These are phyloP conservation scores for Hylaeus anthracinus DNA, from an alignment of 1,140 invertebrate species.

Conservation along the genomic window DNA sequence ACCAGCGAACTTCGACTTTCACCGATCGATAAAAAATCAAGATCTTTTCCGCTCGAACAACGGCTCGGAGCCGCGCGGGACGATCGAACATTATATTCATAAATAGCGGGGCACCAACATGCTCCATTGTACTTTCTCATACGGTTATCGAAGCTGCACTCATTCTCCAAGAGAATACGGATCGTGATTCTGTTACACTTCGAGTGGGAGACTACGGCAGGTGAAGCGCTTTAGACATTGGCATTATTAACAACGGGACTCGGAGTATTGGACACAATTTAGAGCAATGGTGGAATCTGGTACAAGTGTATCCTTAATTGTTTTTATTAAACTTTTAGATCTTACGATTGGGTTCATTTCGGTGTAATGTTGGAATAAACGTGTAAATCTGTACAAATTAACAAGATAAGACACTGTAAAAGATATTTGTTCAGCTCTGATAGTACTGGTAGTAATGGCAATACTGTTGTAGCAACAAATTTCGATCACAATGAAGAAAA, in stretches of 20 bases:
- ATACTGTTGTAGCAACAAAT: no score
- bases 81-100: slow-evolving; percentile 52
- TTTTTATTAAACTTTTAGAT: no score
- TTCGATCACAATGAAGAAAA: no score
- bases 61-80: slow-evolving; percentile 15
- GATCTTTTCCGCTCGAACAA: slow-evolving; percentile 43
- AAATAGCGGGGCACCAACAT: slow-evolving; percentile 36
- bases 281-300: no score
- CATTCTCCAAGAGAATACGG: slow-evolving; percentile 24
- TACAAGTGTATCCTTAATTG: no score
- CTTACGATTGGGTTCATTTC: no score
- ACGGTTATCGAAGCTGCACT: slow-evolving; percentile 23
- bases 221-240: slow-evolving; percentile 10
- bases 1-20: slow-evolving; percentile 46
- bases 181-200: slow-evolving; percentile 18
- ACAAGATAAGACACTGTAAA: no score
- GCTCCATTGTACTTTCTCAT: slow-evolving; percentile 44
- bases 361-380: no score
- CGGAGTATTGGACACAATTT: no score
- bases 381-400: no score
- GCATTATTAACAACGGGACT: not conserved
- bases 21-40: slow-evolving; percentile 42
- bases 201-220: slow-evolving; percentile 9
- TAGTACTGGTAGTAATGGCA: no score
- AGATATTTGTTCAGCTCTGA: no score